Conservation (phyloP, 2,888 invertebrate genomes). For the Choreutis nemorana region DNA sequence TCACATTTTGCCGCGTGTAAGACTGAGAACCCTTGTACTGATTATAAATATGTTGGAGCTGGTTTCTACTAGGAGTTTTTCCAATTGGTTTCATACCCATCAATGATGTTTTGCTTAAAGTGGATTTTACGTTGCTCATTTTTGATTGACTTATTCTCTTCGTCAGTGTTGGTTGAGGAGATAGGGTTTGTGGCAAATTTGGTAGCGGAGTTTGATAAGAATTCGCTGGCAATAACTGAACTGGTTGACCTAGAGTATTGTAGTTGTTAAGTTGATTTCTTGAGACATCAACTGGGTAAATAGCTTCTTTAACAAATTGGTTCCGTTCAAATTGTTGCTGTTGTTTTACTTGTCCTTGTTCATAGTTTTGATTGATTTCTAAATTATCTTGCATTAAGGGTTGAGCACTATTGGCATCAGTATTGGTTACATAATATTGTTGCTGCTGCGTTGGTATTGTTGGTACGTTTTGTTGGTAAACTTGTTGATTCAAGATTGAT, state of each 20-base stretch:
- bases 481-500: conserved; percentile 3
- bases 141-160: conserved; percentile 15
- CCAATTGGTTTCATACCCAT: conserved; percentile 26
- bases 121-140: conserved; percentile 34
- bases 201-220: conserved; percentile 23
- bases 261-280: conserved; percentile 20
- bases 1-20: conserved; percentile 36
- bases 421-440: conserved; percentile 18
- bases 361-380: conserved; percentile 12
- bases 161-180: conserved; percentile 23
- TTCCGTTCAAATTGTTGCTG: conserved; percentile 14
- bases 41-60: conserved; percentile 45
- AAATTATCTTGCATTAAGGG: conserved; percentile 13
- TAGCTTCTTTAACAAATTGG: conserved; percentile 29
- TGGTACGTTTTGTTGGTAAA: conserved; percentile 1
- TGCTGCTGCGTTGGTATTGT: conserved; percentile 16
- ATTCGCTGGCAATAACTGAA: conserved; percentile 33
- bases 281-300: conserved; percentile 35
- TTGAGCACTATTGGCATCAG: conserved; percentile 14
- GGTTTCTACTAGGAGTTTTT: conserved; percentile 33
- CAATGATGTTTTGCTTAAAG: conserved; percentile 45
- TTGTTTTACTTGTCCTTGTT: conserved; percentile 15
- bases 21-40: conserved; percentile 52
- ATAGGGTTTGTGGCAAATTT: conserved; percentile 36
- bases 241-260: conserved; percentile 50